Conservation (phyloP, 2,888 invertebrate species). For the Xylota sylvarum region DNA sequence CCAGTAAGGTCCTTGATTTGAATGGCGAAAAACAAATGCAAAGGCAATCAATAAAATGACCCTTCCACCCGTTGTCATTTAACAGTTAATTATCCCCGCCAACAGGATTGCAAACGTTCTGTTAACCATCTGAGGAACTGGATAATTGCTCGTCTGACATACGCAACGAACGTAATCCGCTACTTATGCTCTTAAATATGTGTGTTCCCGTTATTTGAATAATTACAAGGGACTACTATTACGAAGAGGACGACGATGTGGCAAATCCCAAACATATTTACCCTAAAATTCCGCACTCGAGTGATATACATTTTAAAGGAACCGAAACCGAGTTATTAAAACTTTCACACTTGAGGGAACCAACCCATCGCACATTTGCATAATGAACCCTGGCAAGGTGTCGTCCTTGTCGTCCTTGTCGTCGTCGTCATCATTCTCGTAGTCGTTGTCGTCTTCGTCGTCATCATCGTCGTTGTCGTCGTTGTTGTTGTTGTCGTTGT, state of each 20-base stretch:
- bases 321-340: slow-evolving; percentile 75
- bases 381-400: slow-evolving; percentile 74
- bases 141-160: slow-evolving; percentile 66
- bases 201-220: slow-evolving; percentile 58
- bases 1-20: slow-evolving; percentile 35
- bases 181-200: slow-evolving; percentile 54
- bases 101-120: slow-evolving; percentile 30
- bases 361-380: slow-evolving; percentile 68
- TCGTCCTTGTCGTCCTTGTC: slow-evolving; percentile 57
- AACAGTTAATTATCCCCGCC: slow-evolving; percentile 48
- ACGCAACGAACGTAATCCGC: slow-evolving; percentile 51
- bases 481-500: slow-evolving; percentile 15
- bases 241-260: slow-evolving; percentile 40
- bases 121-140: slow-evolving; percentile 4
- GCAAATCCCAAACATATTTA: slow-evolving; percentile 70
- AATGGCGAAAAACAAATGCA: slow-evolving; percentile 51
- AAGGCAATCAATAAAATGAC: slow-evolving; percentile 64
- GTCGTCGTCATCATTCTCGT: slow-evolving; percentile 12
- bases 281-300: slow-evolving; percentile 51
- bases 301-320: slow-evolving; percentile 64
- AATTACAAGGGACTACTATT: slow-evolving; percentile 51
- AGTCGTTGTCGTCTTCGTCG: neutral
- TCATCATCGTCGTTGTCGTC: neutral
- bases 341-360: slow-evolving; percentile 73
- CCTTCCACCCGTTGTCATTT: slow-evolving; percentile 27